Evolutionary conservation across 2,113 vertebrate species (phyloP).

Genomic region (Fregata magnificens): DNA sequence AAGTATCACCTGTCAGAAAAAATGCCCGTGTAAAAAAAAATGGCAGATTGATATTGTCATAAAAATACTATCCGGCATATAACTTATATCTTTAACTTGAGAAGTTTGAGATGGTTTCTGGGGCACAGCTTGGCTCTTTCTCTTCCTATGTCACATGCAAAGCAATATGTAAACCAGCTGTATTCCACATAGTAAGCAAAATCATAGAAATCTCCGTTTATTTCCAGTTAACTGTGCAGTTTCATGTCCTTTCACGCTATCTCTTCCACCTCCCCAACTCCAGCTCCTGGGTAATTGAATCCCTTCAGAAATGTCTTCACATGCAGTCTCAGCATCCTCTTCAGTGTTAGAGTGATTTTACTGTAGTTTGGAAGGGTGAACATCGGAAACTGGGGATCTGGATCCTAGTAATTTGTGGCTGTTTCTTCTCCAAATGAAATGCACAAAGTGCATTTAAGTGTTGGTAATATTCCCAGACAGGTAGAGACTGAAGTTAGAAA

Average conservation of each 20-base stretch:
- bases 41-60: background rate
- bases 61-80: background rate
- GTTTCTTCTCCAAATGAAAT: background rate
- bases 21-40: accelerated
- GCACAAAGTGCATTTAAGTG: background rate
- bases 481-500: background rate
- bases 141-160: background rate
- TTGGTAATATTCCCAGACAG: background rate
- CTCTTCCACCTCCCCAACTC: background rate
- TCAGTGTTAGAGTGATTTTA: background rate
- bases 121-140: background rate
- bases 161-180: background rate
- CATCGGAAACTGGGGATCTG: background rate
- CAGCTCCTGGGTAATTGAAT: background rate
- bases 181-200: background rate
- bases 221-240: background rate
- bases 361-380: background rate
- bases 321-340: background rate
- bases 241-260: background rate
- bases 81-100: background rate
- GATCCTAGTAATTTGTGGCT: background rate
- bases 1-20: background rate
- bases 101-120: background rate
- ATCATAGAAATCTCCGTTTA: background rate
- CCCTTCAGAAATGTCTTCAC: background rate